A percentile compares a stretch with the other conserved stretches of the same genome.
Conservation (phyloP, 2,113 vertebrate species). For the Elgaria multicarinata region DNA sequence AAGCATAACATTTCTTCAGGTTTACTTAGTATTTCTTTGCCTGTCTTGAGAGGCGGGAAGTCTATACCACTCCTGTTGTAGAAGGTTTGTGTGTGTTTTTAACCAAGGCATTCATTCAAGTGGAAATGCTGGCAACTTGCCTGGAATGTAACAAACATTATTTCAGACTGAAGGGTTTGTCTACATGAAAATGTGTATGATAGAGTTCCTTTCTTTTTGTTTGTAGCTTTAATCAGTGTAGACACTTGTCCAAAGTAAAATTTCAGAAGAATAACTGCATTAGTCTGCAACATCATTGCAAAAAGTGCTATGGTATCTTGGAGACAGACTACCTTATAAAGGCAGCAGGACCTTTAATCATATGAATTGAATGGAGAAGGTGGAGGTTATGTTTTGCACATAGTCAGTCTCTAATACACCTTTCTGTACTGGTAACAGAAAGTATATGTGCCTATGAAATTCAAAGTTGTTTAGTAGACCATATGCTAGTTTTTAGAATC, state of each 20-base stretch:
- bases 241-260: neutral
- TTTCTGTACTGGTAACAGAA: neutral
- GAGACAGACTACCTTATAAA: neutral
- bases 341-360: neutral
- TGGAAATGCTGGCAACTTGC: conserved; percentile 12
- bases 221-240: neutral
- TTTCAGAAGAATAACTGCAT: neutral
- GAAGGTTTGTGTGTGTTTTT: neutral
- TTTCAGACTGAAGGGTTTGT: neutral
- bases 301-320: neutral
- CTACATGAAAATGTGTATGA: neutral
- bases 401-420: neutral
- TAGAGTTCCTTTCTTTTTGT: neutral
- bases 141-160: conserved; percentile 1
- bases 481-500: neutral
- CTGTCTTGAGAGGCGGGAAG: neutral
- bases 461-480: neutral
- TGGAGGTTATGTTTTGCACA: neutral
- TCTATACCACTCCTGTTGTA: neutral
- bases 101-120: neutral
- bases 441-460: neutral
- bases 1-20: neutral
- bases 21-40: neutral
- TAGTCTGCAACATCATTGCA: neutral
- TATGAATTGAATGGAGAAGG: neutral